These are phyloP conservation scores for Patiria pectinifera DNA, from an alignment of 53 echinoderm and acorn worm genomes.

Conservation along the genomic window DNA sequence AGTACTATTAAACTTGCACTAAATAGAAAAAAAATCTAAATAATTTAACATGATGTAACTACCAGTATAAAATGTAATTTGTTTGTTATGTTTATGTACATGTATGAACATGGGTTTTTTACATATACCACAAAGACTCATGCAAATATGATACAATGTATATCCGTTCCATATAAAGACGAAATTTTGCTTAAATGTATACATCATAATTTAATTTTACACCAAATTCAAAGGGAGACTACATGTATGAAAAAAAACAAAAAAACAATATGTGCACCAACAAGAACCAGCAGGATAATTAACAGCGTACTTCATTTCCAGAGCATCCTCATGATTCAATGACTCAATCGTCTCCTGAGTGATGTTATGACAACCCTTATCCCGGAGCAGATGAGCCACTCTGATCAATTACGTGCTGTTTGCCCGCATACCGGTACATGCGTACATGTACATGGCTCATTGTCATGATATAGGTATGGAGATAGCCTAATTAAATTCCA, in stretches of 20 bases:
- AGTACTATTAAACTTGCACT: no score
- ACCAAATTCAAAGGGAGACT: neutral
- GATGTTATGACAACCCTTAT: neutral
- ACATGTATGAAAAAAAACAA: neutral
- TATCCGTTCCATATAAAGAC: no score
- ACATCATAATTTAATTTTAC: no score
- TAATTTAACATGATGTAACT: no score
- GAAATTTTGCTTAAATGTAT: no score
- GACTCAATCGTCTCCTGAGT: neutral
- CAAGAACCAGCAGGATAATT: neutral
- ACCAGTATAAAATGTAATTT: no score
- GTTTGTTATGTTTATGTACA: neutral
- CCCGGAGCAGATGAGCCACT: neutral
- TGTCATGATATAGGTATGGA: neutral
- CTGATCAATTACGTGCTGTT: neutral
- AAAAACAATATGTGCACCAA: neutral
- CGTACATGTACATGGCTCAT: neutral
- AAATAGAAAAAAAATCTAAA: no score
- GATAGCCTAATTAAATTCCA: constrained; percentile 12
- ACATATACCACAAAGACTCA: no score
- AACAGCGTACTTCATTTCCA: constrained; percentile 5
- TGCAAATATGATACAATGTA: no score
- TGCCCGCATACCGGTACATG: neutral
- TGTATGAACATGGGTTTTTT: neutral
- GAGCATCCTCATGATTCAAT: neutral